Conservation (phyloP, 2,113 vertebrate genomes). For the Tauraco erythrolophus region DNA sequence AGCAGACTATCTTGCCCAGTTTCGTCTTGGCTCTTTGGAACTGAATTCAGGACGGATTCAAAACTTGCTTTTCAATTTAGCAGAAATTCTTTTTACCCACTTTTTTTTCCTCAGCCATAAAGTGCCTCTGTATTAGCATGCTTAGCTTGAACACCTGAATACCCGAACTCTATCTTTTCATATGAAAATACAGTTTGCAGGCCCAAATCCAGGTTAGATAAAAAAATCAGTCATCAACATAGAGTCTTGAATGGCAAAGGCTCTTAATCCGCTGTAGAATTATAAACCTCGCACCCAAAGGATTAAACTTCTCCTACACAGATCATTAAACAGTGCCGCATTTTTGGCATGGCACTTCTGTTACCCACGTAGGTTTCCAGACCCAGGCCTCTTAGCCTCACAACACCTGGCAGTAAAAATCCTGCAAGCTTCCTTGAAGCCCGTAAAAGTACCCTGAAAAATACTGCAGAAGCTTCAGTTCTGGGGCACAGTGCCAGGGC, state of each 20-base stretch:
- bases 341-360: not conserved
- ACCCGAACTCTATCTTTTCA: not conserved
- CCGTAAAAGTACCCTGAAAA: not conserved
- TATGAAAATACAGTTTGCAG: not conserved
- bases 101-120: not conserved
- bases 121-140: not conserved
- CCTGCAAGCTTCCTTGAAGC: not conserved
- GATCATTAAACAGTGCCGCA: not conserved
- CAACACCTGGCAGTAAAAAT: not conserved
- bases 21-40: not conserved
- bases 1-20: not conserved
- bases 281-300: not conserved
- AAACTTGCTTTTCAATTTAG: not conserved
- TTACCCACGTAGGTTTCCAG: not conserved
- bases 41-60: not conserved
- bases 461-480: not conserved
- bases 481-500: not conserved
- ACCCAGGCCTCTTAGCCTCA: not conserved
- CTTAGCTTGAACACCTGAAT: not conserved
- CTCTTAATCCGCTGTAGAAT: not conserved
- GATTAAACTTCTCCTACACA: not conserved
- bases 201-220: not conserved
- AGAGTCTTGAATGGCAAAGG: not conserved
- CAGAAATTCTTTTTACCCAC: not conserved
- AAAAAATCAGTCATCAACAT: not conserved